Evolutionary conservation across 2,888 invertebrate genomes (phyloP).

Genomic region (Microctonus hyperodae): DNA sequence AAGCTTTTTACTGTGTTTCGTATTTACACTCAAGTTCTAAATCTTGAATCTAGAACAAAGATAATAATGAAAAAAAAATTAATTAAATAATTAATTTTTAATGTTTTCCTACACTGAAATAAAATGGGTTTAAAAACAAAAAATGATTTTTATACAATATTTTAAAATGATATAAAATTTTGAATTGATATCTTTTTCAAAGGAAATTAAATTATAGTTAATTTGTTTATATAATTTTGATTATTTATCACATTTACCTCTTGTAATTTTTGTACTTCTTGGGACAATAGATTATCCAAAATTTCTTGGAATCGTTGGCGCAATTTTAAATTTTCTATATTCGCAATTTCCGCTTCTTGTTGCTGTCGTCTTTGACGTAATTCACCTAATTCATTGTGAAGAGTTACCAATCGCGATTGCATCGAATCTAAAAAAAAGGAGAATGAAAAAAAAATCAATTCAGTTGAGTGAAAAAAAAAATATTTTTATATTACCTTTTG

Average conservation of each 20-base stretch:
- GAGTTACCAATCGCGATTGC: slow-evolving; percentile 72
- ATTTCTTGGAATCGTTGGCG: slow-evolving; percentile 84
- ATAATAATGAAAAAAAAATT: slow-evolving; percentile 8
- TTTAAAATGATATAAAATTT: not conserved
- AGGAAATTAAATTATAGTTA: not conserved
- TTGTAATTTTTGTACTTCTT: slow-evolving; percentile 82
- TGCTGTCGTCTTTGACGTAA: slow-evolving; percentile 76
- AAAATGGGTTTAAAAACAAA: not conserved
- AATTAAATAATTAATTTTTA: not conserved
- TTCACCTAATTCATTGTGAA: slow-evolving; percentile 78
- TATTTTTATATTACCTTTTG: slow-evolving; percentile 41
- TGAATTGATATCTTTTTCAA: slow-evolving; percentile 15
- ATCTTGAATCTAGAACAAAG: slow-evolving; percentile 50
- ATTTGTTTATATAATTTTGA: too few relatives aligned
- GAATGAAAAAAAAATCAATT: slow-evolving; percentile 18
- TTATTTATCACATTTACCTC: slow-evolving; percentile 65
- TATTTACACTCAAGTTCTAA: slow-evolving; percentile 46
- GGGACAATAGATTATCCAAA: slow-evolving; percentile 75
- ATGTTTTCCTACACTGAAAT: not conserved
- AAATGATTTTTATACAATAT: slow-evolving; percentile 6
- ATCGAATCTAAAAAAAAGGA: slow-evolving; percentile 61
- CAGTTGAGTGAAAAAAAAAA: not conserved
- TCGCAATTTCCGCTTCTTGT: slow-evolving; percentile 83
- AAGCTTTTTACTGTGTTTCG: slow-evolving; percentile 13
- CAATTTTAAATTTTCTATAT: slow-evolving; percentile 84